These are phyloP conservation scores for Glyphotaelius pellucidus DNA, from an alignment of 2,888 invertebrate species.

Conservation along the genomic window DNA sequence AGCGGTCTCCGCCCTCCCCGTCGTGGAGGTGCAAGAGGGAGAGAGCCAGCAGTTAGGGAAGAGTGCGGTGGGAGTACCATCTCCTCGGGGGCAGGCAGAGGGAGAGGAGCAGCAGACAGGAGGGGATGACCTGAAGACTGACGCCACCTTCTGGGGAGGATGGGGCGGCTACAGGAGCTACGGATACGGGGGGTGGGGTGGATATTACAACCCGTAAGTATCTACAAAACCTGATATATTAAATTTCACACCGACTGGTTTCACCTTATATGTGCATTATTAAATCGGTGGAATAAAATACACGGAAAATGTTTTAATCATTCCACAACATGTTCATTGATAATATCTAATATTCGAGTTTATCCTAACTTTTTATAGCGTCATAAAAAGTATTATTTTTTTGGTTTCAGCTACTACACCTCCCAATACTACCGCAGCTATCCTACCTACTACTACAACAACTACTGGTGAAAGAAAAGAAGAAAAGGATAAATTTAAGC, in stretches of 20 bases:
- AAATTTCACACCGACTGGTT: neutral
- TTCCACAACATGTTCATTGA: neutral
- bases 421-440: neutral
- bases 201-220: constrained; percentile 68
- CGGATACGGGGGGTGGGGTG: constrained; percentile 62
- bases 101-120: constrained; percentile 66
- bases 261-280: too few relatives aligned
- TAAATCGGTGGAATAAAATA: too few relatives aligned
- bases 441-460: neutral
- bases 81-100: constrained; percentile 67
- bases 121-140: constrained; percentile 66
- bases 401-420: neutral
- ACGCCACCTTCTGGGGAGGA: constrained; percentile 66
- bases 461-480: neutral
- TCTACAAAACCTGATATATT: neutral
- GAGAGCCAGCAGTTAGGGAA: neutral
- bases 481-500: neutral
- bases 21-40: constrained; percentile 37
- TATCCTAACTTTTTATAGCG: neutral
- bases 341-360: neutral
- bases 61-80: neutral
- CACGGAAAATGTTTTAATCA: neutral
- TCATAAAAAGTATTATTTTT: neutral
- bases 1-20: constrained; percentile 51
- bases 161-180: constrained; percentile 69